Evolutionary conservation across 2,888 invertebrate species (phyloP), one percentile per base, ranked within the genome.

Genomic region (Diogma glabrata): DNA sequence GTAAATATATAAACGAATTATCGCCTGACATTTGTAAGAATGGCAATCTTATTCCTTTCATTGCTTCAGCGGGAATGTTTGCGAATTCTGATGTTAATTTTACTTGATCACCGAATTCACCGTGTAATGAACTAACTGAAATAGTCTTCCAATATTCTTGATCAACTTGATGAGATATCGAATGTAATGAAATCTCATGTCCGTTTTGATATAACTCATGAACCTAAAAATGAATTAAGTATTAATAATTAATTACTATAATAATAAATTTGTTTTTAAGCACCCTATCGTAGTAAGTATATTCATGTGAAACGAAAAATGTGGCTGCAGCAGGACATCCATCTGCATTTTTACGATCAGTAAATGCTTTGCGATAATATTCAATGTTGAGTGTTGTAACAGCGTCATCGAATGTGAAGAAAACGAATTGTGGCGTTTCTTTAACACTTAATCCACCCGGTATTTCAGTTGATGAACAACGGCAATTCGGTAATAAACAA

Each of bases 291-390:
- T 82, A 82, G 64, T 81, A 74, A 1, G 79, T 79, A 63, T 81
- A 82, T 54, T 81, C 77, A 59, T 84, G 82, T 47, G 74, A 78
- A 43, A 82, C 71, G 63, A 75, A 84, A 65, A 80, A 79, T 0
- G 83, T 83, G 23, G 73, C 73, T 0, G 76, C 72, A 6, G 75
- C 72, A 0, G 72, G 72, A 50, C 78, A 78, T 1, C 72, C 72
- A 59, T 84, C 78, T 1, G 74, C 76, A 63, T 84, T 84, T 1
- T 26, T 60, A 2, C 78, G 70, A 28, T 63, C 58, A 56, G 64
- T 70, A 0, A 79, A 60, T 0, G 75, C 53, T 1, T 66, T 58
- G 2, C 71, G 60, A 64, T 78, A 79, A 28, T 71, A 73, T 2
- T 62, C 60, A 23, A 73, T 68, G 58, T 76, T 78, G 3, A 64